Conservation (phyloP, 2,888 invertebrate species). For the Drosophila anceps region DNA sequence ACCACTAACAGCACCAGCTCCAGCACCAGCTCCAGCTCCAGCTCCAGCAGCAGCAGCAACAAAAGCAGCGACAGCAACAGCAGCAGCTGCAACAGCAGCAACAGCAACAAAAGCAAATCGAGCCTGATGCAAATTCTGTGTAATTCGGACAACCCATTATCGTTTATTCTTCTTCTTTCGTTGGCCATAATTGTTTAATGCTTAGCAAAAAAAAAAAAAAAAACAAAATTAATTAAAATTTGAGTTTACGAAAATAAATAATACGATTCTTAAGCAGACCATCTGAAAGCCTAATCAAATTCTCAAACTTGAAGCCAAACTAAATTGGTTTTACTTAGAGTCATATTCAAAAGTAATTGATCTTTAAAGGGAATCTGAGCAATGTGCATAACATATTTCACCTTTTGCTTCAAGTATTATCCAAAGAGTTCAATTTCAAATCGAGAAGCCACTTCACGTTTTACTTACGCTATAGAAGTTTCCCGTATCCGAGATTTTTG, state of each 20-base stretch:
- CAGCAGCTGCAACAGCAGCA: background rate
- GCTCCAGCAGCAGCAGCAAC: background rate
- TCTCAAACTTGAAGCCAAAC: background rate
- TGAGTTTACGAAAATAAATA: background rate
- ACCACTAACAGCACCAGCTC: background rate
- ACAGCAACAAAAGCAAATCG: background rate
- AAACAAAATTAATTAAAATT: background rate
- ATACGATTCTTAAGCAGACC: background rate
- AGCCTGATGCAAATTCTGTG: conserved; percentile 1
- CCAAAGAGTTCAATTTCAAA: too few species aligned
- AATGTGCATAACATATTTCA: background rate
- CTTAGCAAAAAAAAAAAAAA: background rate
- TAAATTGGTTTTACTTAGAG: background rate
- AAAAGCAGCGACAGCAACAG: background rate
- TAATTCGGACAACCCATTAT: background rate
- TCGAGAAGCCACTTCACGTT: too few species aligned
- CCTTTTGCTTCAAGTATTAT: background rate
- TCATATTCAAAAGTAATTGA: background rate
- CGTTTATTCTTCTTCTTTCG: background rate
- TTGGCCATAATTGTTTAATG: background rate
- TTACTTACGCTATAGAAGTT: too few species aligned
- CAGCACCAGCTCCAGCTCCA: background rate
- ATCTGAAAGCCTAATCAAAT: background rate
- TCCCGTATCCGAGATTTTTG: too few species aligned
- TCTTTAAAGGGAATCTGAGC: too few species aligned